phyloP scores from a whole-genome alignment of 2,888 invertebrate genomes.

The Conchocele bisecta region DNA sequence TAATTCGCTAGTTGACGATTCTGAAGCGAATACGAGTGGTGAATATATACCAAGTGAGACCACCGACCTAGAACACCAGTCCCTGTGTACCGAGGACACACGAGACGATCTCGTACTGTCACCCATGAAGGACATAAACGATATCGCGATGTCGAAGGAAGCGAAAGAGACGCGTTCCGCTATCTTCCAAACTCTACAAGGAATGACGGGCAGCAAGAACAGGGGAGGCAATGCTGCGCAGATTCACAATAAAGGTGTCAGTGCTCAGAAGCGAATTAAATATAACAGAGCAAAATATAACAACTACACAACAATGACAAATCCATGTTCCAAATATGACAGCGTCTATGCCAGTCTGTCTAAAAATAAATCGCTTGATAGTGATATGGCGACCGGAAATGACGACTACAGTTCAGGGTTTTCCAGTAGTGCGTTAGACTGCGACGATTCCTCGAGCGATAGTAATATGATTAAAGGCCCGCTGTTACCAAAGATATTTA shows the following conservation, averaged over 20 bases:
- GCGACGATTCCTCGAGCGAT: background rate
- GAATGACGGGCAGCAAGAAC: constrained; percentile 22
- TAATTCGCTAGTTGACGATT: too few species aligned
- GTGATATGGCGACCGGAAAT: constrained; percentile 8
- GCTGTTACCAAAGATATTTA: background rate
- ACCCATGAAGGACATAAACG: background rate
- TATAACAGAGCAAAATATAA: constrained; percentile 47
- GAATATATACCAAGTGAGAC: too few species aligned
- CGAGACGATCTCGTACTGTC: too few species aligned
- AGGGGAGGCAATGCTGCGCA: background rate
- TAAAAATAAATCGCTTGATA: constrained; percentile 14
- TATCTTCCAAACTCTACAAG: constrained; percentile 47
- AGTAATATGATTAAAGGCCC: background rate
- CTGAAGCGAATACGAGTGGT: too few species aligned
- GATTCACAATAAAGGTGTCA: constrained; percentile 28
- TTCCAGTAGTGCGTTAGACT: too few species aligned
- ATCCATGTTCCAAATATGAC: too few species aligned
- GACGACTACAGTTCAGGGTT: constrained; percentile 26
- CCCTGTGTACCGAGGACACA: too few species aligned
- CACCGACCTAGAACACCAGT: too few species aligned
- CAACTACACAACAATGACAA: constrained; percentile 15
- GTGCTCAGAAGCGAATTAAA: constrained; percentile 19
- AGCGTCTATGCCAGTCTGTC: too few species aligned
- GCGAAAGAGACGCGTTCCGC: constrained; percentile 44
- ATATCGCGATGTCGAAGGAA: constrained; percentile 45